These are phyloP conservation scores for Cliona cf. orientalis DNA, from an alignment of 37 sponge, comb jelly and placozoan genomes.

Conservation along the genomic window DNA sequence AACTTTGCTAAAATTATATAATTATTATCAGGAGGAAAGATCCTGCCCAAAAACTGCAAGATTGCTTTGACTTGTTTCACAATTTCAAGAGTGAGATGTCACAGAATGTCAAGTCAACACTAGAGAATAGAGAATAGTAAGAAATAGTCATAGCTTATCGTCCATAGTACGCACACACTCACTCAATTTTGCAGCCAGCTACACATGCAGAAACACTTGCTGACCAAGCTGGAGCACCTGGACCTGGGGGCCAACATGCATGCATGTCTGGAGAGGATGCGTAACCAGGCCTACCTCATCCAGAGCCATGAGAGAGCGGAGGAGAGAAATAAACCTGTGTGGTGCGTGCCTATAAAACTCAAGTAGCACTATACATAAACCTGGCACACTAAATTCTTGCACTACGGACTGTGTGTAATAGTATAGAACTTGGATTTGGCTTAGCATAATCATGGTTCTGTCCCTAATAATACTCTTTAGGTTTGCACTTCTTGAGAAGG, in stretches of 20 bases:
- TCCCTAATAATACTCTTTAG: constrained; percentile 17
- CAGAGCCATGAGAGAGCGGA: constrained; percentile 14
- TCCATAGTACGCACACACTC: not conserved
- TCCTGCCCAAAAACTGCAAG: constrained; percentile 11
- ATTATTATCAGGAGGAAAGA: constrained; percentile 1
- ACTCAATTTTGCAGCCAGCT: constrained; percentile 14
- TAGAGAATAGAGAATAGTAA: constrained; percentile 39
- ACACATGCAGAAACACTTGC: not conserved
- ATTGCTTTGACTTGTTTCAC: constrained; percentile 23
- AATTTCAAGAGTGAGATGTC: constrained; percentile 31
- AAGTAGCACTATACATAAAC: not conserved
- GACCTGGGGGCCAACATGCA: not conserved
- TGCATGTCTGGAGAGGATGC: constrained; percentile 38
- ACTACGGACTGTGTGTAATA: not conserved
- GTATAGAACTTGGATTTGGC: not conserved
- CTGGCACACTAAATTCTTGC: not conserved
- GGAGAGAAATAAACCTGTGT: constrained; percentile 25
- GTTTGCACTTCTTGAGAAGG: constrained; percentile 24
- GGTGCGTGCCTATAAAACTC: constrained; percentile 4
- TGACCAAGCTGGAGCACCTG: constrained; percentile 23
- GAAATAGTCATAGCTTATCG: not conserved
- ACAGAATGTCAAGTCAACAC: not conserved
- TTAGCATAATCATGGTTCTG: too few relatives aligned
- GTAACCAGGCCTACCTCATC: not conserved
- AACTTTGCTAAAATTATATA: not conserved